Evolutionary conservation across 2,797 vertebrate genomes (phyloP).

Genomic region (Centroberyx gerrardi): DNA sequence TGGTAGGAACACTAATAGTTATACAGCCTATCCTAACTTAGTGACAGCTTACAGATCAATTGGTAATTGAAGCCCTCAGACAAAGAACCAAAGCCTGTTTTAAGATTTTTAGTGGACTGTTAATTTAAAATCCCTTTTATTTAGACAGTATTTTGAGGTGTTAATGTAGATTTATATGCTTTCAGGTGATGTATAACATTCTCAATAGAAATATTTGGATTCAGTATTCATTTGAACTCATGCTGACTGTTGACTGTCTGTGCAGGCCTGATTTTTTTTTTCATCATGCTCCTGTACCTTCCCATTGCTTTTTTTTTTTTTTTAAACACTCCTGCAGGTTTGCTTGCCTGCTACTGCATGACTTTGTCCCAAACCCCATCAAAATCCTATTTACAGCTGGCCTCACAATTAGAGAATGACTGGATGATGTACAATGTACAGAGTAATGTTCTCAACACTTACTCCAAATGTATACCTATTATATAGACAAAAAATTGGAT

Average conservation of each 20-base stretch:
- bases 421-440: constrained; percentile 55
- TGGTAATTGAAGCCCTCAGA: no score
- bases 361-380: constrained; percentile 73
- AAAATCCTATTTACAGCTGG: constrained; percentile 69
- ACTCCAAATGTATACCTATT: background rate
- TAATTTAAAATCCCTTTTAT: background rate
- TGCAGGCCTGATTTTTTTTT: background rate
- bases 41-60: no score
- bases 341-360: constrained; percentile 64
- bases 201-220: constrained; percentile 32
- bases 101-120: background rate
- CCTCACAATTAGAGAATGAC: constrained; percentile 60
- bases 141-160: background rate
- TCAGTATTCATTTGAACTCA: constrained; percentile 7
- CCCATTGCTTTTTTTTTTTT: background rate
- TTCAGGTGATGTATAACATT: background rate
- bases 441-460: background rate
- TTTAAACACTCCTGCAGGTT: constrained; percentile 26
- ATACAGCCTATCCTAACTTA: no score
- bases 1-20: constrained; percentile 23
- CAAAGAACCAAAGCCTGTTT: no score
- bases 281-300: background rate
- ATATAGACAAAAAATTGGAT: constrained; percentile 27
- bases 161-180: no score
- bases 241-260: background rate